Conservation (phyloP, 2,113 vertebrate genomes). For the Clarias batrachus region DNA sequence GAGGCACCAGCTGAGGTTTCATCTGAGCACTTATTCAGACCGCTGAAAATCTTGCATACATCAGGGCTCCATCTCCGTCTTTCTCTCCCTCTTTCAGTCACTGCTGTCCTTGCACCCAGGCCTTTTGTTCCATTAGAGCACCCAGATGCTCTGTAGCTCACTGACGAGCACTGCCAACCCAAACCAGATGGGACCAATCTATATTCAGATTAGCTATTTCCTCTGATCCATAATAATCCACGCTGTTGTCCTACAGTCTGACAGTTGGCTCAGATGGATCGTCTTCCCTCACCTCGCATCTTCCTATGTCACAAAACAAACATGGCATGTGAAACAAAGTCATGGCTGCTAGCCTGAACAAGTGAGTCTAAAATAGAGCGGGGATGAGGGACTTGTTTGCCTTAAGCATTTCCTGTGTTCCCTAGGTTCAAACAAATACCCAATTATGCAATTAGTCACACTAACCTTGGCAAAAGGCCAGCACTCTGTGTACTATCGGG, state of each 20-base stretch:
- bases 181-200: conserved; percentile 80
- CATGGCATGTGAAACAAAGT: conserved; percentile 11
- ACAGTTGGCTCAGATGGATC: conserved; percentile 41
- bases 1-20: conserved; percentile 13
- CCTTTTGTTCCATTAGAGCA: conserved; percentile 75
- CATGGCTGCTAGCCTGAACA: conserved; percentile 27
- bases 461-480: conserved; percentile 21
- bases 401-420: conserved; percentile 25
- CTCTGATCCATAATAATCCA: conserved; percentile 74
- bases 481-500: conserved; percentile 2
- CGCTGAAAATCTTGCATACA: conserved; percentile 49
- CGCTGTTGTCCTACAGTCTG: conserved; percentile 70
- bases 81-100: conserved; percentile 48
- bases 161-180: conserved; percentile 71
- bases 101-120: conserved; percentile 50
- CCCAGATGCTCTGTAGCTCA: conserved; percentile 78
- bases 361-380: conserved; percentile 23
- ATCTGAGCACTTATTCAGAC: conserved; percentile 57
- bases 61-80: conserved; percentile 58
- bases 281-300: conserved; percentile 5
- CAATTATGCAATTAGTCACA: conserved; percentile 40
- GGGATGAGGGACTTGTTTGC: neutral
- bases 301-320: conserved; percentile 9
- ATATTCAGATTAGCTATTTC: conserved; percentile 81
- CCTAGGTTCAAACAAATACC: conserved; percentile 11